Percentiles rank a stretch among this genome's conserved stretches.
Conservation (phyloP, 2,113 vertebrate species). For the Formicarius rufipectus region DNA sequence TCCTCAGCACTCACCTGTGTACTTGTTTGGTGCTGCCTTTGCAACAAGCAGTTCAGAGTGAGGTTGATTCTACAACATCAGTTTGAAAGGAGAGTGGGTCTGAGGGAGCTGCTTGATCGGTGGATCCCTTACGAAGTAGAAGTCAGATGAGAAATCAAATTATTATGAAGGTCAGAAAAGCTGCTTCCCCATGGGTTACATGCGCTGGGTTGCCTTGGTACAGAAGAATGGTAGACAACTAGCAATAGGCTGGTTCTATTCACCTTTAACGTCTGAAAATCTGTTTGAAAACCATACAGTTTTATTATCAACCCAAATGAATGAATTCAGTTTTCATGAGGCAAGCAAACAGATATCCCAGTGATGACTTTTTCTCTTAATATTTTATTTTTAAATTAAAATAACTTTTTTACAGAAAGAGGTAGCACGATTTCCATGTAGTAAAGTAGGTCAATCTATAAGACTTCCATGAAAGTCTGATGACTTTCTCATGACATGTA, state of each 20-base stretch:
- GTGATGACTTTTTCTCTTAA: background rate
- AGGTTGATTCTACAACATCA: background rate
- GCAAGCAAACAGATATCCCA: background rate
- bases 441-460: background rate
- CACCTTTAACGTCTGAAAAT: background rate
- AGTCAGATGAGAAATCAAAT: background rate
- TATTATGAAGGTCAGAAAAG: background rate
- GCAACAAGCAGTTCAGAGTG: background rate
- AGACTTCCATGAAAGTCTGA: background rate
- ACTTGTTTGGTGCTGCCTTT: background rate
- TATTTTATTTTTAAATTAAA: background rate
- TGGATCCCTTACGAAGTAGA: background rate
- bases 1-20: background rate
- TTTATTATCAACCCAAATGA: background rate
- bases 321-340: background rate
- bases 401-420: background rate
- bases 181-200: background rate
- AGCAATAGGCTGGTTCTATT: background rate
- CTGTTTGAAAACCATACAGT: background rate
- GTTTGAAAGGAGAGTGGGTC: background rate
- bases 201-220: background rate
- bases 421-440: background rate
- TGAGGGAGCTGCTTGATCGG: background rate
- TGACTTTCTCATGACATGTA: background rate
- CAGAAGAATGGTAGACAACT: background rate